Conservation (phyloP, 2,797 vertebrate species). For the Pantherophis alleghaniensis region DNA sequence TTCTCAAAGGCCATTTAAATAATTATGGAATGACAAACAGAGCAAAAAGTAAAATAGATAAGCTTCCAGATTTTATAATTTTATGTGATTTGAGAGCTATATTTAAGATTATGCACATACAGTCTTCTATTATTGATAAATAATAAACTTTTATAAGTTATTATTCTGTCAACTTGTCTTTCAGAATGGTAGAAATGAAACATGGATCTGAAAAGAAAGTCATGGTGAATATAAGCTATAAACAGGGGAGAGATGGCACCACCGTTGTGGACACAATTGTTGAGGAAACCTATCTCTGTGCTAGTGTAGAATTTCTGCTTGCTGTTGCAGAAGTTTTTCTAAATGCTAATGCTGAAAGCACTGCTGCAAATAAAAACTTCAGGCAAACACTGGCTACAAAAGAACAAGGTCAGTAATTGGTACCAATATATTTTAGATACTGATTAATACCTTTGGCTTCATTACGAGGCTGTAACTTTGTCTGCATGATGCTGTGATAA, state of each 20-base stretch:
- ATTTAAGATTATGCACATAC: background rate
- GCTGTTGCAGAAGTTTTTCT: constrained; percentile 91
- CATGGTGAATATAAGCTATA: constrained; percentile 91
- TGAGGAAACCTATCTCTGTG: constrained; percentile 92
- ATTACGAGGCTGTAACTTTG: background rate
- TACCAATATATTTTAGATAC: background rate
- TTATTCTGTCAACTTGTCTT: constrained; percentile 44
- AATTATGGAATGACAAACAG: background rate
- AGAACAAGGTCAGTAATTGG: constrained; percentile 76
- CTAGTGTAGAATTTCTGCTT: constrained; percentile 95
- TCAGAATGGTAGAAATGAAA: constrained; percentile 93
- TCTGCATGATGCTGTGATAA: background rate
- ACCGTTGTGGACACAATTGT: constrained; percentile 78
- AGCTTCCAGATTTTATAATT: background rate
- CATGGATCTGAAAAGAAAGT: constrained; percentile 85
- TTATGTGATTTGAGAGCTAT: background rate
- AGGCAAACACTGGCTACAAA: constrained; percentile 73
- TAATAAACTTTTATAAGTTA: background rate
- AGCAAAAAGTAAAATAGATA: background rate
- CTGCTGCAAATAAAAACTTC: constrained; percentile 70
- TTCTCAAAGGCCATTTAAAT: background rate
- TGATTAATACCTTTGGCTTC: background rate
- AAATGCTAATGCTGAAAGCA: constrained; percentile 82
- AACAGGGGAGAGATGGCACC: constrained; percentile 81
- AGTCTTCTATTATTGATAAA: background rate